Percentiles rank a stretch among this genome's conserved stretches.
Conservation (phyloP, 2,888 invertebrate genomes). For the Escarpia spicata region DNA sequence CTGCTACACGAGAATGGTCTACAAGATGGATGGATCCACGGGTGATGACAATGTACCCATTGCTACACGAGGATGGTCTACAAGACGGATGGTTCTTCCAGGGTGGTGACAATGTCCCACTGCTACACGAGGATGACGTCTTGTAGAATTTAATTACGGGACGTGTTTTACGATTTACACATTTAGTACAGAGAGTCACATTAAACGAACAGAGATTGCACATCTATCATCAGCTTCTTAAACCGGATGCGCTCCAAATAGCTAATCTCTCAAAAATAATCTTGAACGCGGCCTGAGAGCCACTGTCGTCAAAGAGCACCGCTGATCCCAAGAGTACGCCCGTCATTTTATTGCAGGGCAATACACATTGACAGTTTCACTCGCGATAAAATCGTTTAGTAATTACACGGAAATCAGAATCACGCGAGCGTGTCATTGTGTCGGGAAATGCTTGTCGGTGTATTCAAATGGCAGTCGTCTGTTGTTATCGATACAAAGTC, state of each 20-base stretch:
- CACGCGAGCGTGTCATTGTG: background rate
- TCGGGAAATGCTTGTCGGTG: background rate
- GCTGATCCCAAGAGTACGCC: background rate
- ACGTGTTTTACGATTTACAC: background rate
- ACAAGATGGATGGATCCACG: too few relatives aligned
- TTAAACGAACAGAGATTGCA: background rate
- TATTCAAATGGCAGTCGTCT: background rate
- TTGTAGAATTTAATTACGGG: background rate
- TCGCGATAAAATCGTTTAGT: background rate
- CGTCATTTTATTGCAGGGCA: background rate
- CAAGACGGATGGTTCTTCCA: background rate
- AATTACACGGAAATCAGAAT: background rate
- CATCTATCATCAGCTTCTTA: background rate
- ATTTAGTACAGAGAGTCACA: background rate
- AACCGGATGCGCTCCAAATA: background rate
- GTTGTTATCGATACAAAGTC: background rate
- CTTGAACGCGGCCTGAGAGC: background rate
- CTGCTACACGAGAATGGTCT: too few relatives aligned
- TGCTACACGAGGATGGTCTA: background rate
- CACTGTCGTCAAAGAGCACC: background rate
- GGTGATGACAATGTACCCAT: too few relatives aligned
- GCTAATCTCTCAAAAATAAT: background rate
- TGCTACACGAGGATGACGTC: background rate
- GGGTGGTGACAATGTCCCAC: background rate
- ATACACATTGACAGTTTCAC: background rate